These are phyloP conservation scores for Calypte anna DNA, from an alignment of 2,113 vertebrate species.

Conservation along the genomic window DNA sequence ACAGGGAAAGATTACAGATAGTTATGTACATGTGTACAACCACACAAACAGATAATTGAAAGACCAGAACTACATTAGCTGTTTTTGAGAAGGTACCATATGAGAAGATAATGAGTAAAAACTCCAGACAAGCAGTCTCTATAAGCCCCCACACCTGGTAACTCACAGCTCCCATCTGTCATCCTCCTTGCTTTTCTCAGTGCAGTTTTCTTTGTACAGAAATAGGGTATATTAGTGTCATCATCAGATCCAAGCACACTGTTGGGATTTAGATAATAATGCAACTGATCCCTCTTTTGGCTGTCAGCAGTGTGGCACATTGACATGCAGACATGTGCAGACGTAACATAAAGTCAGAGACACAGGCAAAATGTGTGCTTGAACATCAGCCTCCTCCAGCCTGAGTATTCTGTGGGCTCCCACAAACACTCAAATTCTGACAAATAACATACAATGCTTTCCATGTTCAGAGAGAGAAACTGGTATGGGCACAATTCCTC, in stretches of 20 bases:
- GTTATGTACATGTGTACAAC: not conserved
- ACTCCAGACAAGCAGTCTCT: not conserved
- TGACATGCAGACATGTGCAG: not conserved
- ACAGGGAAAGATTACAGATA: not conserved
- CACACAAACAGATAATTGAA: not conserved
- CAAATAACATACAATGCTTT: not conserved
- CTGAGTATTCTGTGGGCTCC: not conserved
- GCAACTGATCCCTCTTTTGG: not conserved
- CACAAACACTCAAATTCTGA: not conserved
- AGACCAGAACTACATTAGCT: not conserved
- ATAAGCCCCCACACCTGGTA: conserved; percentile 38
- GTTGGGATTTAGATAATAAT: conserved; percentile 13
- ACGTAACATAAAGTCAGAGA: not conserved
- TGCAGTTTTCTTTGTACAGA: not conserved
- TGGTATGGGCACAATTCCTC: not conserved
- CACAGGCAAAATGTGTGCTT: not conserved
- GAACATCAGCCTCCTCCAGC: not conserved
- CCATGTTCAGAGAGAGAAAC: not conserved
- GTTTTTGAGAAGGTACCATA: not conserved
- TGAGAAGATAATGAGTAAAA: conserved; percentile 41
- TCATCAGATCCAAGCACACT: not conserved
- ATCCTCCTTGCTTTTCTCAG: not conserved
- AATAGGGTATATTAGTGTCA: not conserved
- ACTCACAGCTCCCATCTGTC: not conserved
- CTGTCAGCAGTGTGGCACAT: not conserved